phyloP scores from a whole-genome alignment of 2,113 vertebrate genomes.

The Desmodus rotundus region DNA sequence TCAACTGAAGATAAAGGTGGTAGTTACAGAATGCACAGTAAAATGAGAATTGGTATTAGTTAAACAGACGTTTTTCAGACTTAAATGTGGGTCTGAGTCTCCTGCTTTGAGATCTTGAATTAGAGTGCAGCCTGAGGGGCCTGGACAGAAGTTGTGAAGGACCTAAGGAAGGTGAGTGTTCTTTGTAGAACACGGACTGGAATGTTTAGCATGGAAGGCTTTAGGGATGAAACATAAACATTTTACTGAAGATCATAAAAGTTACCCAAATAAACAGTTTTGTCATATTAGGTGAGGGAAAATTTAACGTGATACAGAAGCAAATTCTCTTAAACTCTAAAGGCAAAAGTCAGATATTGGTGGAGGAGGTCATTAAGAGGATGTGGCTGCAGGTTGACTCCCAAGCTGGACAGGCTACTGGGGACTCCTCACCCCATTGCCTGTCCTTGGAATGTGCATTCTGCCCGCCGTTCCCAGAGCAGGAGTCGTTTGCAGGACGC shows the following conservation, averaged over 20 bases:
- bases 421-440: background rate
- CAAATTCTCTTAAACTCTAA: background rate
- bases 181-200: background rate
- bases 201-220: background rate
- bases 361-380: background rate
- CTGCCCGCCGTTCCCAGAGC: too few relatives aligned
- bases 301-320: background rate
- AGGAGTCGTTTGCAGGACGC: background rate
- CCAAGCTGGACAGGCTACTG: background rate
- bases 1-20: background rate
- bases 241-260: background rate
- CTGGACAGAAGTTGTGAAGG: background rate
- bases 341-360: background rate
- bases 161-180: background rate
- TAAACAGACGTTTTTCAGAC: background rate
- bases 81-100: background rate
- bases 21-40: background rate
- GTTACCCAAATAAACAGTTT: background rate
- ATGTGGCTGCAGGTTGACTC: background rate
- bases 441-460: background rate
- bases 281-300: background rate
- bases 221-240: background rate
- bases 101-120: background rate
- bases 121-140: accelerated
- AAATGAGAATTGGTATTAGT: background rate